Evolutionary conservation across 2,113 vertebrate genomes (phyloP).

Genomic region (Vulpes vulpes): DNA sequence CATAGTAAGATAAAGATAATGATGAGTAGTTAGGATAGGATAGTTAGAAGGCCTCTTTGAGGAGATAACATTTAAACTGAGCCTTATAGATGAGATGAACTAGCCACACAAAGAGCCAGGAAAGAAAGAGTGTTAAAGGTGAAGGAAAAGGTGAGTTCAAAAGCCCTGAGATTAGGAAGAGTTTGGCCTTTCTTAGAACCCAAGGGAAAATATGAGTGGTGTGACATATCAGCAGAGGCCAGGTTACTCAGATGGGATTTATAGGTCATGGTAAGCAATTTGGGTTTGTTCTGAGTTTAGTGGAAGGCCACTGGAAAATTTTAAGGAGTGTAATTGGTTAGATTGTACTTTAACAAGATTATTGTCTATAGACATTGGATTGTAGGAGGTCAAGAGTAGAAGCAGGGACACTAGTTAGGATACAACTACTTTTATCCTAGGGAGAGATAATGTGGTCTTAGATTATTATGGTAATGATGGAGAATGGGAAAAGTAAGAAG

Average conservation of each 20-base stretch:
- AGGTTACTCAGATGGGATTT: constrained; percentile 46
- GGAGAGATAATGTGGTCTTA: neutral
- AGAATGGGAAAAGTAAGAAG: constrained; percentile 30
- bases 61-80: constrained; percentile 47
- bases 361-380: neutral
- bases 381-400: constrained; percentile 10
- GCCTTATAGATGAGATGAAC: neutral
- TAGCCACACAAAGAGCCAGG: neutral
- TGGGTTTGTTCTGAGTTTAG: constrained; percentile 45
- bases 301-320: neutral
- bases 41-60: constrained; percentile 24
- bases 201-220: neutral
- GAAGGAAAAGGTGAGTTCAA: constrained; percentile 40
- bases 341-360: constrained; percentile 27
- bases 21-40: neutral
- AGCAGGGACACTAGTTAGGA: neutral
- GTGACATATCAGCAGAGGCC: neutral
- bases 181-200: constrained; percentile 37
- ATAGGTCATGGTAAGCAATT: neutral
- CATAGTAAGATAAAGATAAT: neutral
- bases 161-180: neutral
- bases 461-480: constrained; percentile 15
- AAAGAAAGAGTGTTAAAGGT: neutral
- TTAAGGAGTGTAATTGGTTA: neutral
- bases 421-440: neutral